Evolutionary conservation across 2,888 invertebrate genomes (phyloP).

Genomic region (Phyllotreta striolata): DNA sequence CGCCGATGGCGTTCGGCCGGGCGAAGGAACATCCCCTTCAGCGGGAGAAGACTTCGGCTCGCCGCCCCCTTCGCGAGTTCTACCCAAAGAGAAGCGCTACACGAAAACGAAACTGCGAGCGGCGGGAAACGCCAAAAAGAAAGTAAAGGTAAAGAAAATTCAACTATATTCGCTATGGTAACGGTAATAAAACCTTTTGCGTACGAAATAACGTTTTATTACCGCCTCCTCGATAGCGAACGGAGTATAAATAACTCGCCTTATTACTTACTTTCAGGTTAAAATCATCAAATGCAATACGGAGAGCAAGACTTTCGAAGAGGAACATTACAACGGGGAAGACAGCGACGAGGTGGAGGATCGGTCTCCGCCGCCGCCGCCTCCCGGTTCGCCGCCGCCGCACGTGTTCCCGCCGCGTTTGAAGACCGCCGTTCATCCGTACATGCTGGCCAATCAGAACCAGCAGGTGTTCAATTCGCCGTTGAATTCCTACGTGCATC

Average conservation of each 20-base stretch:
- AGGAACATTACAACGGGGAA: too few relatives aligned
- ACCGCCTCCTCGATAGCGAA: too few relatives aligned
- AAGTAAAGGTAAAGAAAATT: conserved; percentile 67
- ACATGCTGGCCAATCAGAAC: conserved; percentile 22
- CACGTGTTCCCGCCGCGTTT: conserved; percentile 64
- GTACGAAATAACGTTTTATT: too few relatives aligned
- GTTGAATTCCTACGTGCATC: conserved; percentile 18
- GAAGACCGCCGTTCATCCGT: conserved; percentile 50
- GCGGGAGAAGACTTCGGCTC: conserved; percentile 69
- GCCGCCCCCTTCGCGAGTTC: conserved; percentile 65
- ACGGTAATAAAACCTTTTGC: too few relatives aligned
- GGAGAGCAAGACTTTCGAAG: conserved; percentile 10
- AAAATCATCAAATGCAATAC: conserved; percentile 43
- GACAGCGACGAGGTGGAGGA: conserved; percentile 63
- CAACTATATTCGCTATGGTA: too few relatives aligned
- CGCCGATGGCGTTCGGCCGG: conserved; percentile 69
- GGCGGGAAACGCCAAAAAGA: conserved; percentile 65
- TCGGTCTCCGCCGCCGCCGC: conserved; percentile 68
- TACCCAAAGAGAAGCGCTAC: conserved; percentile 64
- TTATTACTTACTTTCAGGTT: conserved; percentile 42
- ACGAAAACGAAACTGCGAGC: conserved; percentile 64
- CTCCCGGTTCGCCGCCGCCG: conserved; percentile 68
- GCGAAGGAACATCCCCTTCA: conserved; percentile 67
- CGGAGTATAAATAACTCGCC: conserved; percentile 6
- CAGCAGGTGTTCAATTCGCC: conserved; percentile 7